These are phyloP conservation scores for Archegozetes longisetosus DNA, from an alignment of 1,140 invertebrate genomes.

Conservation along the genomic window DNA sequence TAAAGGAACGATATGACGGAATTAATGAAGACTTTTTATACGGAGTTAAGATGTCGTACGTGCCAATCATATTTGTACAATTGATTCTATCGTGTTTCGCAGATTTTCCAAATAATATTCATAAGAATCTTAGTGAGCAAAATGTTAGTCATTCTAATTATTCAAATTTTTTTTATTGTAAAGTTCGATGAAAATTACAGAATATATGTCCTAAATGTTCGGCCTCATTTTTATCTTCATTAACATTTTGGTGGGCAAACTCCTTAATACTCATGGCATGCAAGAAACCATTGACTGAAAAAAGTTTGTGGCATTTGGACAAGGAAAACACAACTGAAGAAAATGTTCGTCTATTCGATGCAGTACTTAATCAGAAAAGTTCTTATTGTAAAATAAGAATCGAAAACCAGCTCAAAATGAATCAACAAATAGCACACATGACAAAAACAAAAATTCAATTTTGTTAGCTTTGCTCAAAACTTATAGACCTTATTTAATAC, in stretches of 20 bases:
- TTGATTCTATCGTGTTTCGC: slow-evolving; percentile 66
- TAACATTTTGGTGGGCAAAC: slow-evolving; percentile 88
- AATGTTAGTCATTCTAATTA: not conserved
- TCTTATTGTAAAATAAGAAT: not conserved
- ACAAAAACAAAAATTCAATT: slow-evolving; percentile 1
- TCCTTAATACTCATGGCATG: slow-evolving; percentile 10
- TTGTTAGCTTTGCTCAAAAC: not conserved
- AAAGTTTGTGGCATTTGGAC: slow-evolving; percentile 1
- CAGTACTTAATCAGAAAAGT: too few relatives aligned
- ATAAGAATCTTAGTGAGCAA: not conserved
- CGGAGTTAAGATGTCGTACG: slow-evolving; percentile 35
- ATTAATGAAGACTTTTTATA: not conserved
- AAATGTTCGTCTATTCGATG: not conserved
- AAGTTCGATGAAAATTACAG: slow-evolving; percentile 11
- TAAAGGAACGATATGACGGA: not conserved
- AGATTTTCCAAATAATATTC: slow-evolving; percentile 31
- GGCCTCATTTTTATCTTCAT: slow-evolving; percentile 66
- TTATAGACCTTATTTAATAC: slow-evolving; percentile 43
- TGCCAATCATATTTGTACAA: slow-evolving; percentile 48
- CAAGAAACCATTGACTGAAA: not conserved
- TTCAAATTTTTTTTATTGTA: not conserved
- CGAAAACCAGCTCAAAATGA: not conserved
- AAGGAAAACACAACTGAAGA: not conserved
- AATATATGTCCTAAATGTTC: slow-evolving; percentile 52
- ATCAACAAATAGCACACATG: not conserved